Conservation (phyloP, 1,140 invertebrate species). For the Drosophila asahinai region DNA sequence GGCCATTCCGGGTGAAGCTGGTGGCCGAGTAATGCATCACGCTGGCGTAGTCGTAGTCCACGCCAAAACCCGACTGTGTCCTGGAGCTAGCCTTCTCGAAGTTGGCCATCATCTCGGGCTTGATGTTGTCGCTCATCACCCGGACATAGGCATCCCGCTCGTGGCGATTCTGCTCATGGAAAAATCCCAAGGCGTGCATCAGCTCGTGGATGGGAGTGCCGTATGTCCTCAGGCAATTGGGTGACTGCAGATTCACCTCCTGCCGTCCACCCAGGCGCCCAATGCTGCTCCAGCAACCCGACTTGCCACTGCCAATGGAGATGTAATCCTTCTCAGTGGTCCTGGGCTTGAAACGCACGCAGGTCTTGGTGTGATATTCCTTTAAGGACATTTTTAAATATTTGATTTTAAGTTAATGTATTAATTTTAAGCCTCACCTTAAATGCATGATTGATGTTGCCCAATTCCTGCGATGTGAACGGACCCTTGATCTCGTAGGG, state of each 20-base stretch:
- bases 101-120: slow-evolving; percentile 88
- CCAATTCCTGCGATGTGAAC: slow-evolving; percentile 86
- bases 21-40: slow-evolving; percentile 92
- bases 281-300: slow-evolving; percentile 93
- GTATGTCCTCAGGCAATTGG: slow-evolving; percentile 90
- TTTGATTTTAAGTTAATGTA: neutral
- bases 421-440: slow-evolving; percentile 45
- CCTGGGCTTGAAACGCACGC: slow-evolving; percentile 89
- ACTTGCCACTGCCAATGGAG: slow-evolving; percentile 87
- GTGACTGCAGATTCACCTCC: slow-evolving; percentile 85
- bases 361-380: slow-evolving; percentile 90
- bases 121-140: slow-evolving; percentile 91
- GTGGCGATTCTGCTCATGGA: slow-evolving; percentile 93
- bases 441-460: slow-evolving; percentile 88
- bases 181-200: slow-evolving; percentile 93
- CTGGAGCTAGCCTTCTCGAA: slow-evolving; percentile 89
- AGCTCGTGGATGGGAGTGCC: slow-evolving; percentile 93
- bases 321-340: slow-evolving; percentile 89
- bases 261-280: slow-evolving; percentile 88
- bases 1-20: slow-evolving; percentile 90
- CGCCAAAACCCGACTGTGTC: slow-evolving; percentile 87
- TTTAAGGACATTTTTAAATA: neutral
- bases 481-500: slow-evolving; percentile 90
- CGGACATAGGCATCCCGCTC: slow-evolving; percentile 92
- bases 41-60: slow-evolving; percentile 92